A percentile compares a stretch with the other conserved stretches of the same genome.
These are phyloP conservation scores for Chaunax sp. DNA, from an alignment of 2,797 vertebrate genomes.

Conservation along the genomic window DNA sequence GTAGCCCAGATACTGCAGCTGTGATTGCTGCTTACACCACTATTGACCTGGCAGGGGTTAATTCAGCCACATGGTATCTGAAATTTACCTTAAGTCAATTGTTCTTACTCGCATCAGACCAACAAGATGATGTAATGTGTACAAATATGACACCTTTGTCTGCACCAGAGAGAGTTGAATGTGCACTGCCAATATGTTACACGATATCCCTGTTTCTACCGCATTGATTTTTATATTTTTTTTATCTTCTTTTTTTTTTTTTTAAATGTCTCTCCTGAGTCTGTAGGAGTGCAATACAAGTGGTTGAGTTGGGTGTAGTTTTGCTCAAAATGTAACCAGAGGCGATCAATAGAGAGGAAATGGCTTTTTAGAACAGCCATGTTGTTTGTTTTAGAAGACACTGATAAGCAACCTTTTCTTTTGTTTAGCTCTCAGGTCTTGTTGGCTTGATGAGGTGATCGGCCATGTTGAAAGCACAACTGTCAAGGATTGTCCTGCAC, in stretches of 20 bases:
- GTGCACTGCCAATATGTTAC: background rate
- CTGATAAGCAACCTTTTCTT: background rate
- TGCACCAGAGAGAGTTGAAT: background rate
- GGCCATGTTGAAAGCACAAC: background rate
- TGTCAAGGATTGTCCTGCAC: conserved; percentile 15
- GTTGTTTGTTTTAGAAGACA: background rate
- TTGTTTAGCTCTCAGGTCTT: background rate
- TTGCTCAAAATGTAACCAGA: background rate
- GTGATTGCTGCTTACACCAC: no score
- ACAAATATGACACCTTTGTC: background rate
- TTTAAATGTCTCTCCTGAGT: no score
- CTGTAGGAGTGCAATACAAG: no score
- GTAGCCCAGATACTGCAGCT: no score
- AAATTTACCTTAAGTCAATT: no score
- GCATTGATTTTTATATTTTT: no score
- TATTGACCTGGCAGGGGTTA: no score
- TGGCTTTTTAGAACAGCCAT: background rate
- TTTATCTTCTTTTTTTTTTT: no score
- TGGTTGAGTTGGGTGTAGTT: background rate
- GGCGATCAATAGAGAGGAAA: background rate
- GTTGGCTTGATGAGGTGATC: conserved; percentile 4
- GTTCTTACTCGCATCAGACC: no score
- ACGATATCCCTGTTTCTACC: background rate
- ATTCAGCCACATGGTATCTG: no score
- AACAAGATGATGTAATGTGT: background rate